Conservation (phyloP, 1,140 invertebrate genomes). For the Bombus haemorrhoidalis region DNA sequence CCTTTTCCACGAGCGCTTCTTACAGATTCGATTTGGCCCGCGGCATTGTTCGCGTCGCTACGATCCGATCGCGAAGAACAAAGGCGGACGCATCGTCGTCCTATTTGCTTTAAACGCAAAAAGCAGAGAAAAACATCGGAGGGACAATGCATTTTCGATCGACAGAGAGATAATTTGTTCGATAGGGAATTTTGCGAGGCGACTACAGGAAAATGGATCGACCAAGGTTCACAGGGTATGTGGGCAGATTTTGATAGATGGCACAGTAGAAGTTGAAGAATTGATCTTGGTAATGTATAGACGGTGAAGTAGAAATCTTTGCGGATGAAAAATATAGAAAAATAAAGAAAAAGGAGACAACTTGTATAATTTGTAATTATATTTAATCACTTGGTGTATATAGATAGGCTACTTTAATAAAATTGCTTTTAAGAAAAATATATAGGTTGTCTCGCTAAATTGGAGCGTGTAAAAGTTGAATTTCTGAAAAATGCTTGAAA, state of each 20-base stretch:
- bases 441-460: background rate
- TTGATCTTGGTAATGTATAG: background rate
- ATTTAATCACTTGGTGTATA: no score
- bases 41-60: slow-evolving; percentile 43
- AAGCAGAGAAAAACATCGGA: background rate
- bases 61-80: slow-evolving; percentile 48
- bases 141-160: background rate
- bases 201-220: background rate
- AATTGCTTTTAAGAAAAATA: background rate
- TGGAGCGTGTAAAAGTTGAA: background rate
- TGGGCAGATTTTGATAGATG: background rate
- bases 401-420: background rate
- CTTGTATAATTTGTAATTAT: no score
- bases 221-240: background rate
- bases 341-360: background rate
- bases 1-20: slow-evolving; percentile 18
- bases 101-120: background rate
- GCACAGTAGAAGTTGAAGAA: background rate
- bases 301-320: background rate
- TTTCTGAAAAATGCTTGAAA: background rate
- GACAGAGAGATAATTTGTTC: slow-evolving; percentile 1
- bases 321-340: background rate
- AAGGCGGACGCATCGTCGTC: slow-evolving; percentile 8
- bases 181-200: background rate
- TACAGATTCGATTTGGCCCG: slow-evolving; percentile 43